A percentile compares a stretch with the other conserved stretches of the same genome.
These are phyloP conservation scores for Mimas tiliae DNA, from an alignment of 2,888 invertebrate species.

Conservation along the genomic window DNA sequence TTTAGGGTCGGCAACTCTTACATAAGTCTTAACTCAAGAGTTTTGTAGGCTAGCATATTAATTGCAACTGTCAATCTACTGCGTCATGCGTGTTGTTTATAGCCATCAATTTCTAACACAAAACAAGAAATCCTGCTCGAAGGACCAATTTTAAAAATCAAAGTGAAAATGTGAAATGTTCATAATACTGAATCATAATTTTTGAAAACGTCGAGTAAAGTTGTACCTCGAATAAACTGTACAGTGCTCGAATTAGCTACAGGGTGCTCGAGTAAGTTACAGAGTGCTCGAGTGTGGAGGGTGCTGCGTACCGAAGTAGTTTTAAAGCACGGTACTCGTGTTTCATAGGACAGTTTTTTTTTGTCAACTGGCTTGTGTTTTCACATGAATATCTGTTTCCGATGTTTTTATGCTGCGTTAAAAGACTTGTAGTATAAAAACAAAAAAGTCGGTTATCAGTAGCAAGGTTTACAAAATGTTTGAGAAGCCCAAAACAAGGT, in stretches of 20 bases:
- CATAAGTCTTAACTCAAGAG: no score
- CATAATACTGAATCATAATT: not conserved
- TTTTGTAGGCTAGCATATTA: no score
- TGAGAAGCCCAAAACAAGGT: no score
- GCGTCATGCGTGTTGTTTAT: not conserved
- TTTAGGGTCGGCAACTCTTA: no score
- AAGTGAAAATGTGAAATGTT: not conserved
- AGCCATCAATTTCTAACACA: not conserved
- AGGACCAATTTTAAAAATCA: not conserved
- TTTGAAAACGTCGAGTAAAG: constrained; percentile 7
- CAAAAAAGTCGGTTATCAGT: no score
- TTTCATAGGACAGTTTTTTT: constrained; percentile 4
- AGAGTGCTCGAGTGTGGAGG: not conserved
- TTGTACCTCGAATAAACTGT: constrained; percentile 5
- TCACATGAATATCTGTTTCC: not conserved
- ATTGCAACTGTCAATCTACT: no score
- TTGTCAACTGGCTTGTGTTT: not conserved
- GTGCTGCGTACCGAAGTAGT: constrained; percentile 12
- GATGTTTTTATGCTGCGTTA: not conserved
- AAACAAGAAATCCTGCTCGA: not conserved
- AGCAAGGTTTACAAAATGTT: no score
- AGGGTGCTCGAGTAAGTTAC: constrained; percentile 9
- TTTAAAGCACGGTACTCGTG: not conserved
- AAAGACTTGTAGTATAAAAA: not conserved
- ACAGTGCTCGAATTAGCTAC: not conserved